Base-by-base conservation (phyloP, 2,888 invertebrate species). In the Drosophila mercatorum region DNA sequence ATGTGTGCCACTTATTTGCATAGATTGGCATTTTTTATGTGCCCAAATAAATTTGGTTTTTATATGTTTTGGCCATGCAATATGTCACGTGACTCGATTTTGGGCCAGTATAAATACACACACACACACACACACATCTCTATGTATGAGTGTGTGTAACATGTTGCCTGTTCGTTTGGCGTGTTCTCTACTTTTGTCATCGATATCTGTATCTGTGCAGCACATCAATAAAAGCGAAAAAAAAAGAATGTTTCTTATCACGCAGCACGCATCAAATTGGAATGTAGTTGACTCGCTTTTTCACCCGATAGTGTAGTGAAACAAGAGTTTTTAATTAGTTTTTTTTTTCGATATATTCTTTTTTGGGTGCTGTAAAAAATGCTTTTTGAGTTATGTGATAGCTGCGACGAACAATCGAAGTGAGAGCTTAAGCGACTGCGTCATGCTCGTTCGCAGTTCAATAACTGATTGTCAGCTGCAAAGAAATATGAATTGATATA, bases 1-100 rank as follows among this genome's bases (percentile, higher is more conserved):
- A 84, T 89, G 84, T 83, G 74, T 64, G 58, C 55, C 68, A 89
- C 74, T 83, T 84, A 87, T 87, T 87, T 84, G 89, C 89, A 84
- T 84, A 89, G 84, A 83, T 87, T 89, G 89, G 59, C 71, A 72
- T 78, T 66, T 81, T 72, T 72, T 72, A 72, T 86, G 81, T 68
- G 84, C 66, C 60, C 62, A 84, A 72, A 88, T 78, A 81, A 74
- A 76, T 74, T 67, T 66, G 60, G 66, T 55, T 46, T 28, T 14
- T 28, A 26, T 46, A 46, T 46, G 26, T 26, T 46, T 38, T 43
- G 44, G 43, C 26, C 44, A 52, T 68, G 71, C 80, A 68, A 68
- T 73, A 64, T 80, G 88, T 87, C 83, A 87, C 89, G 89, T 88
- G 89, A 65, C 60, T 72, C 63, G 62, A 73, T 80, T 83, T 63